phyloP scores from a whole-genome alignment of 2,113 vertebrate species.

The Herpetotheres cachinnans region DNA sequence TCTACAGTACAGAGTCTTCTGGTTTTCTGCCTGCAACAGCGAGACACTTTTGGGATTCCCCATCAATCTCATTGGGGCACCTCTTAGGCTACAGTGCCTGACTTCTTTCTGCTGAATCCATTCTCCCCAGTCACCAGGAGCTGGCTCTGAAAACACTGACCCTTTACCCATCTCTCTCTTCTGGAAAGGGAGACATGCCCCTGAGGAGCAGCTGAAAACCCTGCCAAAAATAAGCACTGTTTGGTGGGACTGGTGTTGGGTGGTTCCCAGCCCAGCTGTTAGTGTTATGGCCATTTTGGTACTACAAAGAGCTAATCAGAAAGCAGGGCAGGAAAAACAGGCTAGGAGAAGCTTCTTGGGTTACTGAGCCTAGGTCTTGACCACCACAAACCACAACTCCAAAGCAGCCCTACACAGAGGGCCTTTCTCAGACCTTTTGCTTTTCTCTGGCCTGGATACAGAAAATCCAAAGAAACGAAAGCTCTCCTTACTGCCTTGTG shows the following conservation, averaged over 20 bases:
- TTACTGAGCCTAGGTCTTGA: neutral
- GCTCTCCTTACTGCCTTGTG: neutral
- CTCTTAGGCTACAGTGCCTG: too few relatives aligned
- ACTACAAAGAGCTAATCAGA: neutral
- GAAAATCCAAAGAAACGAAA: neutral
- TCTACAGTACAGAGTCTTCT: neutral
- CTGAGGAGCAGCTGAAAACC: neutral
- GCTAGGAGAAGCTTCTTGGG: neutral
- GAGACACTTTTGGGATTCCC: neutral
- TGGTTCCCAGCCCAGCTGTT: neutral
- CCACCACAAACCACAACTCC: neutral
- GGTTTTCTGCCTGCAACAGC: neutral
- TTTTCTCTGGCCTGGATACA: neutral
- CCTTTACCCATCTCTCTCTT: neutral
- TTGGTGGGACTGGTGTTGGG: neutral
- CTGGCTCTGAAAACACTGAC: neutral
- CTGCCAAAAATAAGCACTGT: fast-evolving
- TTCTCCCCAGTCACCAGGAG: neutral
- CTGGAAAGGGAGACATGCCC: neutral
- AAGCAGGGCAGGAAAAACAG: neutral
- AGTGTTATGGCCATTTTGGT: neutral
- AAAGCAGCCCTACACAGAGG: neutral
- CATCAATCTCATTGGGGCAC: neutral
- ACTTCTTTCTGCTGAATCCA: too few relatives aligned
- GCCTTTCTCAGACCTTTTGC: neutral